phyloP scores from a whole-genome alignment of 1,140 invertebrate species.

The Zaprionus capensis region DNA sequence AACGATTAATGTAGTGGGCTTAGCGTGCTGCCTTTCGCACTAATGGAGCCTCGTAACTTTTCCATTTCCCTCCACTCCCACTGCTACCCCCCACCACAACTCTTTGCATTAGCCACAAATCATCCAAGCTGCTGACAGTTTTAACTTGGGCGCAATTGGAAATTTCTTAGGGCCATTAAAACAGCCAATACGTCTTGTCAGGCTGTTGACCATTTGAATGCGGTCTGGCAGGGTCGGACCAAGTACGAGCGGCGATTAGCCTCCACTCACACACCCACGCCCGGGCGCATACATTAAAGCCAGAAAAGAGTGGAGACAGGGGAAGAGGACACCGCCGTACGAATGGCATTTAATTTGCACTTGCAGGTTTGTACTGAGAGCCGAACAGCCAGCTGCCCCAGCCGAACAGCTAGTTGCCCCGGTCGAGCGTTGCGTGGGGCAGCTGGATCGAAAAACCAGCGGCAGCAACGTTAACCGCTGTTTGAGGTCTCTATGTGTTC shows the following conservation, averaged over 20 bases:
- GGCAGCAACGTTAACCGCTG: too few species aligned
- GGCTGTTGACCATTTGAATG: conserved; percentile 51
- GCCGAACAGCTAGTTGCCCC: too few species aligned
- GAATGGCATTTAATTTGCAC: conserved; percentile 68
- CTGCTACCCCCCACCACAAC: neutral
- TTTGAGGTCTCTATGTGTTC: too few species aligned
- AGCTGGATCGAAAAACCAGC: too few species aligned
- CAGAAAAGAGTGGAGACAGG: conserved; percentile 8
- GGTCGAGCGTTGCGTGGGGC: too few species aligned
- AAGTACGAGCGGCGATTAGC: conserved; percentile 41
- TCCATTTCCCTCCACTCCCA: too few species aligned
- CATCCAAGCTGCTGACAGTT: conserved; percentile 56
- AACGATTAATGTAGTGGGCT: conserved; percentile 3
- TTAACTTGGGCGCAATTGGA: conserved; percentile 57
- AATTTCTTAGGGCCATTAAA: conserved; percentile 63
- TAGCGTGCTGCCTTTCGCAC: neutral
- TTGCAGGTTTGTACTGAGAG: conserved; percentile 22
- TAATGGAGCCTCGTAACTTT: neutral
- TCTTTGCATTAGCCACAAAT: conserved; percentile 43
- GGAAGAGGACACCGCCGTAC: conserved; percentile 11
- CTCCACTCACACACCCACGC: conserved; percentile 2
- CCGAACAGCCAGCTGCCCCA: too few species aligned
- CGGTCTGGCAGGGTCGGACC: conserved; percentile 16
- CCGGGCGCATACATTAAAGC: neutral
- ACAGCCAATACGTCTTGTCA: conserved; percentile 23